Base-by-base conservation (phyloP, 1,140 invertebrate species). In the Drosophila ercepeae region DNA sequence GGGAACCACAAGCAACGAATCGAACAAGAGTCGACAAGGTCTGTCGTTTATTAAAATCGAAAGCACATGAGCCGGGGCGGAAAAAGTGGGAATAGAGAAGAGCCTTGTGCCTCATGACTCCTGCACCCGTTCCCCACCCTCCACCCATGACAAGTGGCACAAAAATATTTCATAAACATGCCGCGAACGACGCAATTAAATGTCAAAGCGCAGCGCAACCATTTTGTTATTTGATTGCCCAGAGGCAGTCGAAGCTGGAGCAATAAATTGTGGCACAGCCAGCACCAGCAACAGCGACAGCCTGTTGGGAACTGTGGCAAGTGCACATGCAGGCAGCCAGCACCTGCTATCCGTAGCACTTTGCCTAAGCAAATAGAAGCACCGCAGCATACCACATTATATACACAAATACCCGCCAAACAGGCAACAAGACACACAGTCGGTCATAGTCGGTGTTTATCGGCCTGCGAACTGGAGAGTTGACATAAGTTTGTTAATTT, bases 161-260 rank as follows among this genome's bases (percentile, higher is more conserved):
- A 72, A 73, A 63, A 72, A 72, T 61, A 73, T 73, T 73, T 73
- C 69, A 73, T 73, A 73, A 73, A 61, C 42, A 63, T 54, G 48
- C 69, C 49, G 69, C 50, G 49, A 44, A 27, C 57, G 42, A 44
- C 36, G 69, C 69, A 73, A 73, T 73, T 73, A 73, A 73, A 73
- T 73, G 68, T 73, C 69, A 73, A 73, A 73, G 69, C 57, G 69
- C 69, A 45, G 57, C 23, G 49, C 70, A 44, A 27, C 68, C 69
- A 73, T 73, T 73, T 73, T 73, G 57, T 32, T 73, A 53, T 73
- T 73, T 73, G 69, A 73, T 73, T 73, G 69, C 69, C 69, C 32
- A 19, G 58, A 73, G 69, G 69, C 69, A 36, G 55, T 60, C 45
- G 52, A 70, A 58, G 67, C 41, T 29, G 61, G 42, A 29, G 68